Evolutionary conservation across 2,888 invertebrate genomes (phyloP).

Genomic region (Lithophane ornitopus): DNA sequence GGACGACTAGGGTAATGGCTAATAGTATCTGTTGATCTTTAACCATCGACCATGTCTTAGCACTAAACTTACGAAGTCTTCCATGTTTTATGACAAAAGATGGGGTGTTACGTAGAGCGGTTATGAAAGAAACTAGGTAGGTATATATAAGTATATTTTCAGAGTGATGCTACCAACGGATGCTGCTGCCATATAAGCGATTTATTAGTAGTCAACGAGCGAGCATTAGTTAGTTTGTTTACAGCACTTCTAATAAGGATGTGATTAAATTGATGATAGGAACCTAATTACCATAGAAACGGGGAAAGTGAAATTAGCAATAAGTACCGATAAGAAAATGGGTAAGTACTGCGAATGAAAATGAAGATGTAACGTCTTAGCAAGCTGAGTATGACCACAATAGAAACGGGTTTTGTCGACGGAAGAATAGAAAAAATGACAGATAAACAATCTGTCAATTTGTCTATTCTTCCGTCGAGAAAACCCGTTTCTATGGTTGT

Average conservation of each 20-base stretch:
- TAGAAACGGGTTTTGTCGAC: too few relatives aligned
- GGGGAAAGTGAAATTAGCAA: conserved; percentile 1
- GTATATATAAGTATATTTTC: neutral
- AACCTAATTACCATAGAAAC: neutral
- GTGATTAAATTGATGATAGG: neutral
- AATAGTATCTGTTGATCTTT: neutral
- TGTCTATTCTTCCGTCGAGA: too few relatives aligned
- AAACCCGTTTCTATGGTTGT: too few relatives aligned
- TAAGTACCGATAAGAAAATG: neutral
- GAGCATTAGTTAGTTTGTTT: neutral
- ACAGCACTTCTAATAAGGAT: conserved; percentile 18
- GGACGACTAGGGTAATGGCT: neutral
- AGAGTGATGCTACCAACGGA: conserved; percentile 17
- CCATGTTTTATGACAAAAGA: neutral
- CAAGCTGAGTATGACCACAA: too few relatives aligned
- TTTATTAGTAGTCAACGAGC: conserved; percentile 6
- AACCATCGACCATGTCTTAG: neutral
- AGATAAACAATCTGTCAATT: too few relatives aligned
- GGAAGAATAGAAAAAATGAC: too few relatives aligned
- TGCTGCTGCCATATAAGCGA: conserved; percentile 1
- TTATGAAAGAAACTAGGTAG: neutral
- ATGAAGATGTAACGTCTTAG: neutral
- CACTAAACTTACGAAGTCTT: neutral
- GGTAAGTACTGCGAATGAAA: too few relatives aligned
- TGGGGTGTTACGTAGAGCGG: neutral